Conservation (phyloP, 2,113 vertebrate species). For the Crotalus viridis region DNA sequence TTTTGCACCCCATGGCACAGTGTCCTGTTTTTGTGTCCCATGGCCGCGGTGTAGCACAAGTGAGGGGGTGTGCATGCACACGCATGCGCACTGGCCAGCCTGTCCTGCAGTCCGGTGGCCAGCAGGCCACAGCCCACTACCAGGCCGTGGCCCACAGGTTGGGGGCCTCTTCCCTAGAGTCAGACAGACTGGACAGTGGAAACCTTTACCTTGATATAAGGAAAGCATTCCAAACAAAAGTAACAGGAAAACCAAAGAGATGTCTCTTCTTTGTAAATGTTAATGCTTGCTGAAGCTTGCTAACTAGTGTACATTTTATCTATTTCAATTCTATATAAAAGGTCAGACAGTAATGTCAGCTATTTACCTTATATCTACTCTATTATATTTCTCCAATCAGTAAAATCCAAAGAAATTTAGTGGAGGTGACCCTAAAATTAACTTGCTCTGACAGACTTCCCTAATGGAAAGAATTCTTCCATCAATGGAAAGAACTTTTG, state of each 20-base stretch:
- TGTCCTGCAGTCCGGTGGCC: too few species aligned
- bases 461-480: neutral
- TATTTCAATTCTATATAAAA: neutral
- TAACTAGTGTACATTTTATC: neutral
- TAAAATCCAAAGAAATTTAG: neutral
- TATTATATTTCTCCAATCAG: neutral
- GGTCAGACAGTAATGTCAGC: neutral
- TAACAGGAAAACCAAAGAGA: neutral
- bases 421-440: neutral
- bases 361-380: neutral
- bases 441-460: neutral
- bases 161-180: neutral
- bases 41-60: too few species aligned
- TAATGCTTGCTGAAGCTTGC: neutral
- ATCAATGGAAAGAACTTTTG: neutral
- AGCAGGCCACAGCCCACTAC: too few species aligned
- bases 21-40: too few species aligned
- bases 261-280: neutral
- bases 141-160: too few species aligned
- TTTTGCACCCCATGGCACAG: too few species aligned
- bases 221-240: neutral
- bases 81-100: too few species aligned
- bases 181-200: neutral
- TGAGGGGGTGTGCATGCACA: too few species aligned
- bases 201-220: neutral